Percentiles rank a stretch among this genome's conserved stretches.
phyloP scores from a whole-genome alignment of 2,797 vertebrate species.

The Anableps anableps region DNA sequence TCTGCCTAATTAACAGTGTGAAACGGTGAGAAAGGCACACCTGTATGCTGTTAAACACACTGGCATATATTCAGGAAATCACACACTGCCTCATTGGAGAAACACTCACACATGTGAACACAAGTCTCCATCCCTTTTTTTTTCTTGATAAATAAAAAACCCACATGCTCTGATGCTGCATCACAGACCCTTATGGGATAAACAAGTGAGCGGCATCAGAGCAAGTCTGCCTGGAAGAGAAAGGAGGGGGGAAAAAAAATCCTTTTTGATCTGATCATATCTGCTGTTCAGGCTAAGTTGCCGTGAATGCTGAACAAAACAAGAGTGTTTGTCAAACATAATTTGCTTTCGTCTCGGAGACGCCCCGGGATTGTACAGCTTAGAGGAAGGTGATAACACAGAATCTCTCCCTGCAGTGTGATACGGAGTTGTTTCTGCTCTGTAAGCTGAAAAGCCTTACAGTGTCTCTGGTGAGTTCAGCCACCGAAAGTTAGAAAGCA shows the following conservation, averaged over 20 bases:
- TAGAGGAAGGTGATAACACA: conserved; percentile 39
- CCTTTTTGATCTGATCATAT: conserved; percentile 76
- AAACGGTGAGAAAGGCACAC: conserved; percentile 1
- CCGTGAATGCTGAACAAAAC: conserved; percentile 74
- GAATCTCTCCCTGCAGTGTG: conserved; percentile 5
- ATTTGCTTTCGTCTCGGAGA: conserved; percentile 72
- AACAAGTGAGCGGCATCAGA: conserved; percentile 63
- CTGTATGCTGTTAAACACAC: not conserved
- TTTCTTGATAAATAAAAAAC: not conserved
- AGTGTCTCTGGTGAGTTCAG: not conserved
- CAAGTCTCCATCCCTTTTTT: conserved; percentile 17
- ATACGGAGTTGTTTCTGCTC: conserved; percentile 21
- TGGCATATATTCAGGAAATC: not conserved
- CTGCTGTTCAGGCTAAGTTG: conserved; percentile 61
- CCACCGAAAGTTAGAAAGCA: not conserved
- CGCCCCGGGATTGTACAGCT: conserved; percentile 42
- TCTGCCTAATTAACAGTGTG: conserved; percentile 2
- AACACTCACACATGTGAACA: conserved; percentile 10
- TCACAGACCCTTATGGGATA: conserved; percentile 72
- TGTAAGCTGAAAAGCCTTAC: conserved; percentile 6
- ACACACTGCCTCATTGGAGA: not conserved
- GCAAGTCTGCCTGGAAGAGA: conserved; percentile 54
- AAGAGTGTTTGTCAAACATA: conserved; percentile 74
- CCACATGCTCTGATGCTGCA: conserved; percentile 58
- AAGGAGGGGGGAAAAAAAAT: conserved; percentile 18